A percentile compares a stretch with the other conserved stretches of the same genome.
phyloP scores from a whole-genome alignment of 64 coral and sea anemone species.

The Pocillopora damicornis region DNA sequence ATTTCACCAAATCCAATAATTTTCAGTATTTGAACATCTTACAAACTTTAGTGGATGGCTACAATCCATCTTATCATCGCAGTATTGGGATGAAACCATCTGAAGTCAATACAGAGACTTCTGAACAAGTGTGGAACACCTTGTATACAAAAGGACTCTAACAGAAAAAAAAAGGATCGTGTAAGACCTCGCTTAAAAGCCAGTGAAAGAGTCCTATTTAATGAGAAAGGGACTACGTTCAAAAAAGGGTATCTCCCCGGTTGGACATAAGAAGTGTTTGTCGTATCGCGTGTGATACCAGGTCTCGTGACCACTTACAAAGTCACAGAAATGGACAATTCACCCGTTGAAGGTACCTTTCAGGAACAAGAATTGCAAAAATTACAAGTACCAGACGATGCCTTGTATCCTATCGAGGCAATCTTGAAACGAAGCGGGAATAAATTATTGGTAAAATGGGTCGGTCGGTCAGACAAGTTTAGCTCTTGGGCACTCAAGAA shows the following conservation, averaged over 20 bases:
- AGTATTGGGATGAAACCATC: background rate
- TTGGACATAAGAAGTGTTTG: slow-evolving; percentile 19
- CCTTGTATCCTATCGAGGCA: background rate
- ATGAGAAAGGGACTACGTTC: background rate
- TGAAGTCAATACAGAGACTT: background rate
- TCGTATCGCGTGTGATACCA: background rate
- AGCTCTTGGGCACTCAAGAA: background rate
- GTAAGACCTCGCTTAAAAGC: background rate
- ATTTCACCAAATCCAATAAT: background rate
- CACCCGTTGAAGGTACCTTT: background rate
- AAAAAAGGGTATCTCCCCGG: background rate
- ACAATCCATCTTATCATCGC: background rate
- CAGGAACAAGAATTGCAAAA: background rate
- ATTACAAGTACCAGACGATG: background rate
- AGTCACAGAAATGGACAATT: background rate
- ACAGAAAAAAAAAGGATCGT: background rate
- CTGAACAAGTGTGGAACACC: background rate
- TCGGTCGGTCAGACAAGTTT: background rate
- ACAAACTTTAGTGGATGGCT: background rate
- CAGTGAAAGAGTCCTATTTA: background rate
- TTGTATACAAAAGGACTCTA: background rate
- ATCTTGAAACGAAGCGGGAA: background rate
- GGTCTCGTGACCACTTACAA: background rate
- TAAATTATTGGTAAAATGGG: background rate
- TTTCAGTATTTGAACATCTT: background rate